Evolutionary conservation across 2,797 vertebrate species (phyloP).

Genomic region (Siniperca obscura): DNA sequence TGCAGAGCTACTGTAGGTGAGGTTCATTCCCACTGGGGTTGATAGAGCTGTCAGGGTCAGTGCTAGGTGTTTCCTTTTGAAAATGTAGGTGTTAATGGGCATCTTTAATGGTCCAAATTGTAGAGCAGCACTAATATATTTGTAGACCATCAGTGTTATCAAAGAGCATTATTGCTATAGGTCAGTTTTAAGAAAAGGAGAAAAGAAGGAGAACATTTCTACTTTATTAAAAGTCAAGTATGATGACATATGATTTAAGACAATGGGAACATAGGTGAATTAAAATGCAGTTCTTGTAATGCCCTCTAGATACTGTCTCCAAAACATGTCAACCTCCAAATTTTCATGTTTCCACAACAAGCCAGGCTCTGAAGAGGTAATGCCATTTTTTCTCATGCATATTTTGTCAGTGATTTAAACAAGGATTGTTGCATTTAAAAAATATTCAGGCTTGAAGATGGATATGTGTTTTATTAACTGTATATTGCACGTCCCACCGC

Average conservation of each 20-base stretch:
- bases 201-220: too few species aligned
- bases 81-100: background rate
- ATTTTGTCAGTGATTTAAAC: background rate
- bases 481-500: too few species aligned
- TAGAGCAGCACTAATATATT: background rate
- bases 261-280: background rate
- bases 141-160: background rate
- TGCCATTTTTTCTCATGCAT: background rate
- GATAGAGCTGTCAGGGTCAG: too few species aligned
- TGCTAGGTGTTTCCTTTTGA: background rate
- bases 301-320: background rate
- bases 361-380: background rate
- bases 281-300: conserved; percentile 3
- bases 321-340: background rate
- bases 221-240: background rate
- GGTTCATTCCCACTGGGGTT: background rate
- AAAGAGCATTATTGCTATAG: background rate
- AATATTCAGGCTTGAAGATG: background rate
- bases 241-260: background rate
- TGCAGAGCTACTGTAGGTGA: background rate
- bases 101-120: background rate
- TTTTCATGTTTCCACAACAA: background rate
- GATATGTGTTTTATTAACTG: background rate
- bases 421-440: conserved; percentile 1
- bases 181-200: background rate